A percentile compares a stretch with the other conserved stretches of the same genome.
These are phyloP conservation scores for Pseudoatta argentina DNA, from an alignment of 1,140 invertebrate species.

Conservation along the genomic window DNA sequence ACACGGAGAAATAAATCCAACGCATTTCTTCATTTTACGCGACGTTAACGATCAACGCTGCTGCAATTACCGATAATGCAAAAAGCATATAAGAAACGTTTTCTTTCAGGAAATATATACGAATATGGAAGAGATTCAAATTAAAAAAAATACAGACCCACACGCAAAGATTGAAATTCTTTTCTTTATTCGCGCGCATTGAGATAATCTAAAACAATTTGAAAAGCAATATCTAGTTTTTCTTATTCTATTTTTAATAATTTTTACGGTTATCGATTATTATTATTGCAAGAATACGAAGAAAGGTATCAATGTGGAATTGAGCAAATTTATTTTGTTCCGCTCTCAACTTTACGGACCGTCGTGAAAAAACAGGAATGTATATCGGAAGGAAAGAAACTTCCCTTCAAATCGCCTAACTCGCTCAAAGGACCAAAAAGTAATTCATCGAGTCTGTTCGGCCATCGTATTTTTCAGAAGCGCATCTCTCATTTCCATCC, in stretches of 20 bases:
- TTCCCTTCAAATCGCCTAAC: constrained; percentile 35
- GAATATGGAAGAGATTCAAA: background rate
- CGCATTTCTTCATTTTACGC: constrained; percentile 11
- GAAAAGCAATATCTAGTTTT: background rate
- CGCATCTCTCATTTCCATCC: constrained; percentile 39
- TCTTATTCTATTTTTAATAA: background rate
- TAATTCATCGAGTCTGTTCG: constrained; percentile 50
- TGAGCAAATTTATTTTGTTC: background rate
- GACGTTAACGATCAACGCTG: background rate
- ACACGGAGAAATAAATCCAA: constrained; percentile 2
- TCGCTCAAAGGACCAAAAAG: constrained; percentile 57
- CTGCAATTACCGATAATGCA: background rate
- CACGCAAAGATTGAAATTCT: background rate
- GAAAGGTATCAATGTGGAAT: background rate
- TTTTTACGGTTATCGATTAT: background rate
- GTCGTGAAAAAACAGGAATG: background rate
- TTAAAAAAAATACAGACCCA: background rate
- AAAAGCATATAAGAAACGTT: constrained; percentile 9
- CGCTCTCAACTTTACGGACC: too few relatives aligned
- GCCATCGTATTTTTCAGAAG: constrained; percentile 45
- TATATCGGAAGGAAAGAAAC: background rate
- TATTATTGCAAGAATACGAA: background rate
- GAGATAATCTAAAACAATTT: background rate
- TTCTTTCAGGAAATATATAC: constrained; percentile 11
- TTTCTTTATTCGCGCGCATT: background rate